A percentile compares a stretch with the other conserved stretches of the same genome.
Conservation (phyloP, 53 echinoderm and acorn worm species). For the Echinometra lucunter region DNA sequence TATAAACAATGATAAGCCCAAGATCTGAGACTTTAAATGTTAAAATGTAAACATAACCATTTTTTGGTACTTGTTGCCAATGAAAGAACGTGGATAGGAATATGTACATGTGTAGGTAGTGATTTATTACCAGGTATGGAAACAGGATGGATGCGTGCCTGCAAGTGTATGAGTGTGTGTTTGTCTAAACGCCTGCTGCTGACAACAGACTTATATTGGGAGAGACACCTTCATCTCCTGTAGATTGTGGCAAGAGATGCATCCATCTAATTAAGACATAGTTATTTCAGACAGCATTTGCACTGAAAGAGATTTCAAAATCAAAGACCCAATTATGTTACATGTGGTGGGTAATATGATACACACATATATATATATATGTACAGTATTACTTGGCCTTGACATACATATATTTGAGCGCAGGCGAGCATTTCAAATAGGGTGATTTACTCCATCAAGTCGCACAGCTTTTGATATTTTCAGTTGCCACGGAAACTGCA, state of each 20-base stretch:
- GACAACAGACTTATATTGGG: neutral
- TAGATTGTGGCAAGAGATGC: neutral
- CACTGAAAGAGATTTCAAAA: constrained; percentile 20
- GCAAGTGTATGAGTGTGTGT: neutral
- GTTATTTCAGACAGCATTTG: neutral
- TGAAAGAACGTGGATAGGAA: neutral
- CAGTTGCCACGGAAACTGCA: neutral
- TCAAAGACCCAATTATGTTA: neutral
- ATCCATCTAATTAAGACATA: constrained; percentile 10
- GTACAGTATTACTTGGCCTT: neutral
- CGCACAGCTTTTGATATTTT: neutral
- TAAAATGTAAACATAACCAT: neutral
- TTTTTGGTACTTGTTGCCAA: neutral
- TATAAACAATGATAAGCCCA: too few relatives aligned
- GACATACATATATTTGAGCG: neutral
- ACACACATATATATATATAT: neutral
- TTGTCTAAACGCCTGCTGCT: neutral
- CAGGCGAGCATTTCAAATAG: neutral
- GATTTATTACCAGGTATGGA: neutral
- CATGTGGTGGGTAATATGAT: neutral
- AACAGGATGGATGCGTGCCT: neutral
- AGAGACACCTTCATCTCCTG: neutral
- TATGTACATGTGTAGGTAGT: neutral
- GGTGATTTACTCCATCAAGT: neutral
- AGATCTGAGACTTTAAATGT: neutral